phyloP scores from a whole-genome alignment of 2,888 invertebrate genomes.

The Protophormia terraenovae region DNA sequence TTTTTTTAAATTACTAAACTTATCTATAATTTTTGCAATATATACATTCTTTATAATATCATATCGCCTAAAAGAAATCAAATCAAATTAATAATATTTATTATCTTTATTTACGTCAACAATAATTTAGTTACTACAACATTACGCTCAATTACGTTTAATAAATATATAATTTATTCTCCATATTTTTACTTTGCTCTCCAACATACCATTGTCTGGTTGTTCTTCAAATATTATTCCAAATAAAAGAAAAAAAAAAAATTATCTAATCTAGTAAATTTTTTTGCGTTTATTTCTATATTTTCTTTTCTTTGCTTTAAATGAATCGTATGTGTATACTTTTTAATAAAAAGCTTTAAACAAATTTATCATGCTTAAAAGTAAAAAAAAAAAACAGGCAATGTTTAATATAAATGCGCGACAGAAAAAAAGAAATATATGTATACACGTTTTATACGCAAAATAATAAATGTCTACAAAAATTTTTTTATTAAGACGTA shows the following conservation, averaged over 20 bases:
- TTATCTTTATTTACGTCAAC: slow-evolving; percentile 6
- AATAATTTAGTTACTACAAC: neutral
- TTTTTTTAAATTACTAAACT: neutral
- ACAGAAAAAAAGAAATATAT: neutral
- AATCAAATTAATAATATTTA: slow-evolving; percentile 16
- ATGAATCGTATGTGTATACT: slow-evolving; percentile 17
- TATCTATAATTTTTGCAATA: neutral
- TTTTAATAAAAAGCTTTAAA: slow-evolving; percentile 37
- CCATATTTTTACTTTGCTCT: neutral
- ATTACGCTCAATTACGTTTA: neutral
- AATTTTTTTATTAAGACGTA: neutral
- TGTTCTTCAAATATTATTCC: neutral
- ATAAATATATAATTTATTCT: neutral
- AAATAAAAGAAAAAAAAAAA: neutral
- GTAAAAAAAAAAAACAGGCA: neutral
- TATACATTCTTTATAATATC: neutral
- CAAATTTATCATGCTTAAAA: slow-evolving; percentile 40
- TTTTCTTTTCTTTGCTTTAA: slow-evolving; percentile 20
- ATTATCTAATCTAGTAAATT: slow-evolving; percentile 58
- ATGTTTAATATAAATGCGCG: neutral
- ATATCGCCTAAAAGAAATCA: slow-evolving; percentile 2
- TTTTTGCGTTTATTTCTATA: slow-evolving; percentile 45
- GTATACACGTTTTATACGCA: slow-evolving; percentile 12
- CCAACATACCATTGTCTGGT: no score
- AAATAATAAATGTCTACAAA: neutral